Percentiles rank a stretch among this genome's conserved stretches.
These are phyloP conservation scores for Goniozus legneri DNA, from an alignment of 1,140 invertebrate genomes.

Conservation along the genomic window DNA sequence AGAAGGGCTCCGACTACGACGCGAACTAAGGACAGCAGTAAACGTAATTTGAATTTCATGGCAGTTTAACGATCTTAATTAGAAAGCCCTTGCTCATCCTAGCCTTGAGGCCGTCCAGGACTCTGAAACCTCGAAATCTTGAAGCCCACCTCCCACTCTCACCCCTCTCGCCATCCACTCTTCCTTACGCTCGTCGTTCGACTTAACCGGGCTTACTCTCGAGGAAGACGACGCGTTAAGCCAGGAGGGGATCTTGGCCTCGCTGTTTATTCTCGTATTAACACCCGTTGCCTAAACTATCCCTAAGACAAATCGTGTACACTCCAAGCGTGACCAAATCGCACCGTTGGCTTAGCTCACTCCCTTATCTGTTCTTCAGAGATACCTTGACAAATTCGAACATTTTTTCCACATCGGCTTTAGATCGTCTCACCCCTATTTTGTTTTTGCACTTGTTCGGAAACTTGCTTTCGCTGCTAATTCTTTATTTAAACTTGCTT, in stretches of 20 bases:
- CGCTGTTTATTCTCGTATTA: conserved; percentile 37
- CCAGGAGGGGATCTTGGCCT: conserved; percentile 30
- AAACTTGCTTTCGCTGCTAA: too few species aligned
- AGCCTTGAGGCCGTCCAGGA: conserved; percentile 27
- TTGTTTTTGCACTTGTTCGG: too few species aligned
- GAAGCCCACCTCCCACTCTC: conserved; percentile 29
- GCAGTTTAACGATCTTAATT: conserved; percentile 44
- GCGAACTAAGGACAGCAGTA: conserved; percentile 31
- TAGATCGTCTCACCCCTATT: too few species aligned
- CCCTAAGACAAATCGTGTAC: conserved; percentile 33
- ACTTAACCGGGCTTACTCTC: conserved; percentile 35
- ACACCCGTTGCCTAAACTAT: conserved; percentile 32
- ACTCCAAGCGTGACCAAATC: too few species aligned
- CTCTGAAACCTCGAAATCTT: conserved; percentile 27
- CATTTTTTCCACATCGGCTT: too few species aligned
- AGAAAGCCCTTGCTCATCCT: conserved; percentile 36
- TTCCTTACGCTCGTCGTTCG: conserved; percentile 18
- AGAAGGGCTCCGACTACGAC: conserved; percentile 20
- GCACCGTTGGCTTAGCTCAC: too few species aligned
- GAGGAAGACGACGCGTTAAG: conserved; percentile 36
- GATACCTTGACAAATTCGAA: too few species aligned
- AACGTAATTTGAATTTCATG: conserved; percentile 43
- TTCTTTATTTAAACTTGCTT: too few species aligned
- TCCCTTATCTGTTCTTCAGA: too few species aligned
- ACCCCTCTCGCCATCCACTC: too few species aligned